Evolutionary conservation across 2,113 vertebrate genomes (phyloP).

Genomic region (Sinocyclocheilus maitianheensis): DNA sequence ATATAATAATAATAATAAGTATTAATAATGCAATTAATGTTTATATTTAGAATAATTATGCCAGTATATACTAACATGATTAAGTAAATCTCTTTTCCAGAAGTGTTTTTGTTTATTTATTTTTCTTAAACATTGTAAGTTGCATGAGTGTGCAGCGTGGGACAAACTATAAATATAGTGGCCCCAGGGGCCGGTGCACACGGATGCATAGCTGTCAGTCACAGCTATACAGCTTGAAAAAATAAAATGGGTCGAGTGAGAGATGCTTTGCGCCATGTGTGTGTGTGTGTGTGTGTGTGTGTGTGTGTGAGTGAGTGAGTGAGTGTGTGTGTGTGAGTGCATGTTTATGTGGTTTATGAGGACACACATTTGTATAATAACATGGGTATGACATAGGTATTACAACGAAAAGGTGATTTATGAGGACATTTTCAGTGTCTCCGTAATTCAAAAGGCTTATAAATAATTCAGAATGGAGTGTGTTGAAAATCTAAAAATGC

Average conservation of each 20-base stretch:
- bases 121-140: background rate
- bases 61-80: background rate
- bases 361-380: too few relatives aligned
- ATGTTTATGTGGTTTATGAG: too few relatives aligned
- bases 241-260: conserved; percentile 12
- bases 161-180: conserved; percentile 31
- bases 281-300: too few relatives aligned
- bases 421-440: too few relatives aligned
- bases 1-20: background rate
- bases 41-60: background rate
- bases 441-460: too few relatives aligned
- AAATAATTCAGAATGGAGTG: too few relatives aligned
- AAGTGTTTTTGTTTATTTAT: too few relatives aligned
- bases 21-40: background rate
- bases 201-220: conserved; percentile 22
- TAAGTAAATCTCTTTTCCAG: conserved; percentile 1
- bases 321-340: too few relatives aligned
- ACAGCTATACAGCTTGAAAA: conserved; percentile 11
- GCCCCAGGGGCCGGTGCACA: conserved; percentile 6
- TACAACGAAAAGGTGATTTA: too few relatives aligned
- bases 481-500: too few relatives aligned
- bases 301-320: too few relatives aligned
- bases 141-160: conserved; percentile 5
- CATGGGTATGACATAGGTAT: too few relatives aligned
- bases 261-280: conserved; percentile 8